Evolutionary conservation across 2,888 invertebrate genomes (phyloP).

Genomic region (Smittia aterrima): DNA sequence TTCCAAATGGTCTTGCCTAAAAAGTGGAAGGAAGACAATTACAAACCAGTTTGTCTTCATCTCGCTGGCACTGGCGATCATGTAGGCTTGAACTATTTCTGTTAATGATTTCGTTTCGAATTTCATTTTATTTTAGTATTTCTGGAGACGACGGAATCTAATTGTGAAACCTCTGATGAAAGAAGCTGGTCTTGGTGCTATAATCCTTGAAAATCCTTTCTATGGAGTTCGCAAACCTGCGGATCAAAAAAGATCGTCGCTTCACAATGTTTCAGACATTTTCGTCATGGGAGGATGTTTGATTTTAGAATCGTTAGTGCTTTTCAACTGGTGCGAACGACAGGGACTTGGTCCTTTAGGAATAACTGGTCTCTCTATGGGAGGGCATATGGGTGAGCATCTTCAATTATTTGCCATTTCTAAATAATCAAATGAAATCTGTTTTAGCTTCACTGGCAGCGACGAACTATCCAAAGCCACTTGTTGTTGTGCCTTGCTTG

Average conservation of each 20-base stretch:
- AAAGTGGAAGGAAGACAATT: constrained; percentile 68
- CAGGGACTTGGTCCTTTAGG: constrained; percentile 91
- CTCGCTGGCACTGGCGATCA: constrained; percentile 98
- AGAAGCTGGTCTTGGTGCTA: constrained; percentile 86
- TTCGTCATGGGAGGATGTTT: constrained; percentile 99
- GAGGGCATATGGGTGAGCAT: constrained; percentile 68
- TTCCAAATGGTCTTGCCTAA: constrained; percentile 81
- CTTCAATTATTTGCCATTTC: too few relatives aligned
- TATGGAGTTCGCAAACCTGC: constrained; percentile 86
- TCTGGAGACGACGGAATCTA: constrained; percentile 83
- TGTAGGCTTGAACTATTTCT: constrained; percentile 56
- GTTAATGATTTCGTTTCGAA: neutral
- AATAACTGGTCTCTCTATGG: constrained; percentile 95
- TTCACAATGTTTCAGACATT: constrained; percentile 94
- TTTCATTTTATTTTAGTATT: constrained; percentile 63
- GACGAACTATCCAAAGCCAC: constrained; percentile 91
- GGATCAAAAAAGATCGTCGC: constrained; percentile 83
- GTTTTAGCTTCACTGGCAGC: constrained; percentile 67
- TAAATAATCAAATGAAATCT: constrained; percentile 14
- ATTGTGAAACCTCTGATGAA: constrained; percentile 89
- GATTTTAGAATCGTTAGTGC: constrained; percentile 85
- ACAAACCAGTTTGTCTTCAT: constrained; percentile 87
- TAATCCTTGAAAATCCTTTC: constrained; percentile 96
- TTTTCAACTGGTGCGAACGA: constrained; percentile 91
- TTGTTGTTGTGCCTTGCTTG: constrained; percentile 90